Base-by-base conservation (phyloP, 92 coral and sea anemone genomes). In the Zoanthus gigantus region DNA sequence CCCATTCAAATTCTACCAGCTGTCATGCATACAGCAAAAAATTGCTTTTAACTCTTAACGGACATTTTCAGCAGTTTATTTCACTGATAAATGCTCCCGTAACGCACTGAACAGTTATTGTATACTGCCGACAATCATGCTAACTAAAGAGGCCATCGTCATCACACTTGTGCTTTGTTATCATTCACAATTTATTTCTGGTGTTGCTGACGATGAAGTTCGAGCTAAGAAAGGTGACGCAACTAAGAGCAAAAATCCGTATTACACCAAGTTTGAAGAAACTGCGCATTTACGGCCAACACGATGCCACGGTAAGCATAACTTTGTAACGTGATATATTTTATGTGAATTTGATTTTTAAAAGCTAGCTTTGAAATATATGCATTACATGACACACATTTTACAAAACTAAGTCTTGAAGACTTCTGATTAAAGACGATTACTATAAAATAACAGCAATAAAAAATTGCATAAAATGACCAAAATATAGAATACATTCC, bases 241-340 rank as follows among this genome's bases (percentile, higher is more conserved):
- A 29, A 66, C 54, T 8, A 89, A 95, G 83, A 79, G 71, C 44
- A 93, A 91, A 18, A 95, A 97, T 88, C 98, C 96, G 0, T 97
- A 97, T 88, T 92, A 95, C 52, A 92, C 92, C 13, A 94, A 91
- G 88, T 97, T 96, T 85, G 95, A 95, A 85, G 93, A 90, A n/a
- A 79, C 76, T 15, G 97, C 96, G 28, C 86, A 90, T 57, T 45
- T 88, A 52, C 89, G 99, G 86, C 99, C 99, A 14, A 94, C 97
- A 9, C 93, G 87, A 74, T 97, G 99, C 76, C 99, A 97, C 63
- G 98, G 99, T 95, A 79, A 16, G 56, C 23, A n/a, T 15, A 46
- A 47, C 30, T 66, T 1, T 16, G 10, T n/a, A 68, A 23, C 23
- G 73, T 68, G 4, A 13, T 28, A 23, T 32, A 37, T 72, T 11